Evolutionary conservation across 2,797 vertebrate genomes (phyloP).

Genomic region (Aplochiton taeniatus): DNA sequence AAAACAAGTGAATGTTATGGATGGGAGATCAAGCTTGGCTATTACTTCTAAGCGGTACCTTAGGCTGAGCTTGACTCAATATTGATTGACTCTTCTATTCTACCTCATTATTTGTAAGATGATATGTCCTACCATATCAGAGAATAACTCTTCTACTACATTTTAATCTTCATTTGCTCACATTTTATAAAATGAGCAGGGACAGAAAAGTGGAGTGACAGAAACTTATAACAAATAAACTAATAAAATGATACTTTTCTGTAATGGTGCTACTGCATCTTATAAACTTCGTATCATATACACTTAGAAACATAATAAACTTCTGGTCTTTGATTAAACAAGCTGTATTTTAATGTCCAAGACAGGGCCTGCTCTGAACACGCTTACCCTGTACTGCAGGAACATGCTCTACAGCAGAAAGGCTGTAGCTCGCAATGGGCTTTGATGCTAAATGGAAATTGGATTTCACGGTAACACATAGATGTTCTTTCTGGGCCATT

Average conservation of each 20-base stretch:
- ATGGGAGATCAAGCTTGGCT: conserved; percentile 28
- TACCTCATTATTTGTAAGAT: background rate
- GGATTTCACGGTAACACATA: conserved; percentile 59
- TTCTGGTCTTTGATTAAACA: no score
- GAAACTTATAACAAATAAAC: no score
- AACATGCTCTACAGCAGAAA: conserved; percentile 32
- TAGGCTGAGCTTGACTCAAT: conserved; percentile 21
- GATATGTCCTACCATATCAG: no score
- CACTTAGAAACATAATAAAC: no score
- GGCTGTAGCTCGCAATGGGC: conserved; percentile 35
- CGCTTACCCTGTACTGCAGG: conserved; percentile 12
- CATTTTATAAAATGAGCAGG: no score
- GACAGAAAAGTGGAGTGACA: no score
- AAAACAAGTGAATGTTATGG: conserved; percentile 13
- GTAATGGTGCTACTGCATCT: no score
- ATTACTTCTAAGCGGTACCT: conserved; percentile 10
- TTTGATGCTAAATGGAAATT: conserved; percentile 65
- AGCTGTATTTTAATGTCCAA: no score
- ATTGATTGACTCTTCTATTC: conserved; percentile 31
- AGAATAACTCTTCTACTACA: no score
- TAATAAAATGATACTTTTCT: no score
- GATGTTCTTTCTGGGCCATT: conserved; percentile 64
- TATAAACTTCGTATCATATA: no score
- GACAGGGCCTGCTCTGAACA: background rate
- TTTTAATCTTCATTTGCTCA: no score